Conservation (phyloP, 2,797 vertebrate species). For the Alauda arvensis region DNA sequence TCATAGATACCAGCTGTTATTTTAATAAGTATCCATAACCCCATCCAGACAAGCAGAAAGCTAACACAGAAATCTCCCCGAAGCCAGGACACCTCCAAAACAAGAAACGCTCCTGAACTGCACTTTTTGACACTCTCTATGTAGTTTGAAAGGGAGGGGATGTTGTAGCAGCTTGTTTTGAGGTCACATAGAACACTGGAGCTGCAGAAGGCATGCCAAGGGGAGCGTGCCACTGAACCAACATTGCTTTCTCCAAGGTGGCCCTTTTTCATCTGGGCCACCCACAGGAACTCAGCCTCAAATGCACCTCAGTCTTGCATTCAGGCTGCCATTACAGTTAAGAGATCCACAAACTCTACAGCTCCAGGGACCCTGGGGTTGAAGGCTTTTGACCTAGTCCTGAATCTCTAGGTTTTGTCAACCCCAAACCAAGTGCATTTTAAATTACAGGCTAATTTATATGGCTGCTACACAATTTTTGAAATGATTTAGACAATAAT, state of each 20-base stretch:
- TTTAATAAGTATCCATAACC: not conserved
- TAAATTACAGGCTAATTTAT: not conserved
- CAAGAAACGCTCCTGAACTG: not conserved
- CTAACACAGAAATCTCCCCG: not conserved
- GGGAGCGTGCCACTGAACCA: fast-evolving
- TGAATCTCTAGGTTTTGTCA: not conserved
- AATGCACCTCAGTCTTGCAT: not conserved
- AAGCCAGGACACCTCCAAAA: not conserved
- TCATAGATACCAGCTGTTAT: not conserved
- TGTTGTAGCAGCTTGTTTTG: not conserved
- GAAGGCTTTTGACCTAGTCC: not conserved
- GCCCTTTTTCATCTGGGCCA: not conserved
- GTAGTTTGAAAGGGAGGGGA: not conserved
- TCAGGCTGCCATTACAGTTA: not conserved
- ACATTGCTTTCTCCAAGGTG: not conserved
- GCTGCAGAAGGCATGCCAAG: not conserved
- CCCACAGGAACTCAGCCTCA: not conserved
- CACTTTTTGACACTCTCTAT: not conserved
- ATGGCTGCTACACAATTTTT: not conserved
- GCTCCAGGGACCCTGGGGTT: too few relatives aligned
- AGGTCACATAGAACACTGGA: too few relatives aligned
- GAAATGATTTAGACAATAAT: not conserved
- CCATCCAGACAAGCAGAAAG: not conserved
- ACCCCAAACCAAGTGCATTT: not conserved
- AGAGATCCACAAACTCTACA: not conserved